These are phyloP conservation scores for Plagiodera versicolora DNA, from an alignment of 2,888 invertebrate genomes.

Conservation along the genomic window DNA sequence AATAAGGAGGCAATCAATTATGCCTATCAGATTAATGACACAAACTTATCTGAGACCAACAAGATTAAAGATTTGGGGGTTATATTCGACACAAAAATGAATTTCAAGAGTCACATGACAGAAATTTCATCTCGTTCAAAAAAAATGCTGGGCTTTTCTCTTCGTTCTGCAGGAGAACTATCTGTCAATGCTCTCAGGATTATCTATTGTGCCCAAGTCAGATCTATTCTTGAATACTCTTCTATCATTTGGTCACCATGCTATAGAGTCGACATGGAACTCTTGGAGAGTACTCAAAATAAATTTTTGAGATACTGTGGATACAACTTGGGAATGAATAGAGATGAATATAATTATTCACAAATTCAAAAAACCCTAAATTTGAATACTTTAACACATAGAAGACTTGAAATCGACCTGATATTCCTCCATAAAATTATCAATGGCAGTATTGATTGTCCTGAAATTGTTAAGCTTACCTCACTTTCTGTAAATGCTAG, in stretches of 20 bases:
- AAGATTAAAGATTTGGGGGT: conserved; percentile 14
- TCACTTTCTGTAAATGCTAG: conserved; percentile 1
- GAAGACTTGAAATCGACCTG: background rate
- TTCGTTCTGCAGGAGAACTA: conserved; percentile 5
- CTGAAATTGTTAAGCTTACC: conserved; percentile 6
- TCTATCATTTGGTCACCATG: conserved; percentile 11
- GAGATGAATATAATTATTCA: conserved; percentile 4
- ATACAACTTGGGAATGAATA: conserved; percentile 6
- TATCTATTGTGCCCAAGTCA: conserved; percentile 4
- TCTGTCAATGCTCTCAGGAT: conserved; percentile 6
- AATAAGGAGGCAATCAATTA: conserved; percentile 3
- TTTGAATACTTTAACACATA: conserved; percentile 6
- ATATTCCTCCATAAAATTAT: conserved; percentile 4
- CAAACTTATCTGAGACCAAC: conserved; percentile 4
- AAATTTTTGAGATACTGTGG: conserved; percentile 10
- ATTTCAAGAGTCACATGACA: conserved; percentile 11
- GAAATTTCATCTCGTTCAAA: conserved; percentile 6
- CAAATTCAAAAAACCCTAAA: conserved; percentile 4
- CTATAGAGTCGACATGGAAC: conserved; percentile 6
- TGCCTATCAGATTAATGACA: conserved; percentile 6
- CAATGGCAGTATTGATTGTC: conserved; percentile 9
- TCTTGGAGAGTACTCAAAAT: conserved; percentile 6
- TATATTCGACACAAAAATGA: conserved; percentile 15
- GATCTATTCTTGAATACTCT: conserved; percentile 12
- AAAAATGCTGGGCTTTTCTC: conserved; percentile 10